phyloP scores from a whole-genome alignment of 1,140 invertebrate genomes.

The Harpegnathos saltator region DNA sequence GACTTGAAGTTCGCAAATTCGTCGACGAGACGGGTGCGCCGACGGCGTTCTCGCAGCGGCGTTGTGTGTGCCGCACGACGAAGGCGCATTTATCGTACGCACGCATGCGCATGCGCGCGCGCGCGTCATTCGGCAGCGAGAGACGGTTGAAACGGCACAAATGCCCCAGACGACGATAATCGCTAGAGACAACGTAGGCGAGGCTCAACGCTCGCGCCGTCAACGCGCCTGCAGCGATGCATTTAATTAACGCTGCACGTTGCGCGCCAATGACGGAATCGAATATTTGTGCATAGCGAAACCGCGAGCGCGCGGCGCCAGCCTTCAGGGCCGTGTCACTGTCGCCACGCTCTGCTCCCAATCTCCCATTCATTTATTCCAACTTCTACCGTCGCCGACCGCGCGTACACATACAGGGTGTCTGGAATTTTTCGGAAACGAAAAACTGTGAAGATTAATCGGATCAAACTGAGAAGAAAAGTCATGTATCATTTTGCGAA shows the following conservation, averaged over 20 bases:
- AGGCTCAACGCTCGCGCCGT: conserved; percentile 12
- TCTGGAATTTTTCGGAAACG: no score
- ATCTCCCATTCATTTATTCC: conserved; percentile 51
- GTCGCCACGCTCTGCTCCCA: conserved; percentile 11
- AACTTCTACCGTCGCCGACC: conserved; percentile 21
- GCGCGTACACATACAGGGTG: background rate
- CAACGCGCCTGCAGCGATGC: conserved; percentile 19
- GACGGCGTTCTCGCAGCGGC: no score
- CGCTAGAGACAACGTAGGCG: conserved; percentile 52
- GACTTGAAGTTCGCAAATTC: no score
- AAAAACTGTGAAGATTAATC: no score
- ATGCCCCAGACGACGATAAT: conserved; percentile 44
- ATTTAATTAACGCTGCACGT: conserved; percentile 62
- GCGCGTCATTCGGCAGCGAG: conserved; percentile 31
- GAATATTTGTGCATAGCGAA: conserved; percentile 60
- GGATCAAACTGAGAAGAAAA: no score
- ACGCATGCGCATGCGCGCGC: no score
- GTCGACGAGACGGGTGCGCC: background rate
- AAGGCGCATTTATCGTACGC: background rate
- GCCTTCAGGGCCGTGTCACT: conserved; percentile 52
- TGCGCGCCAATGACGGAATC: conserved; percentile 51
- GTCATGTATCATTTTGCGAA: no score
- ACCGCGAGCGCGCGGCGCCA: conserved; percentile 61
- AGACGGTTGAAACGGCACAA: conserved; percentile 28
- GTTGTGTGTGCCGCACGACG: no score